Evolutionary conservation across 2,797 vertebrate genomes (phyloP).

Genomic region (Premnoplex brunnescens): DNA sequence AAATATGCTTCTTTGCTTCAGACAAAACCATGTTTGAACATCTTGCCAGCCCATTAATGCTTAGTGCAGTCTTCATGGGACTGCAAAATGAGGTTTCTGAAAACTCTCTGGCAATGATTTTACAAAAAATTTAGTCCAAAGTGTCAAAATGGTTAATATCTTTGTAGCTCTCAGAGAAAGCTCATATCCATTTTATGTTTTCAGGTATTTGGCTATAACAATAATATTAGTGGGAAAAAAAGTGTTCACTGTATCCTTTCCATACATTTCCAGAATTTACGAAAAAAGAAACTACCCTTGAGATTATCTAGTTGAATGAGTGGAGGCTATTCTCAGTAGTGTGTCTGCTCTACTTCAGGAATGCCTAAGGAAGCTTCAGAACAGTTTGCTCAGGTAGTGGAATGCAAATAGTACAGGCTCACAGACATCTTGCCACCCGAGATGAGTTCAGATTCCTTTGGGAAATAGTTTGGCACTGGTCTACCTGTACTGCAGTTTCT

Average conservation of each 20-base stretch:
- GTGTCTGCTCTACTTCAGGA: neutral
- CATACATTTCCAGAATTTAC: neutral
- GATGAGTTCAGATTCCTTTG: neutral
- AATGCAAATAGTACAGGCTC: neutral
- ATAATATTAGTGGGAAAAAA: neutral
- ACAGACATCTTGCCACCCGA: neutral
- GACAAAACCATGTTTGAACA: neutral
- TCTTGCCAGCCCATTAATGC: neutral
- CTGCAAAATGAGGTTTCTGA: neutral
- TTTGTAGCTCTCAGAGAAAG: neutral
- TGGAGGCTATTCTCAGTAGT: neutral
- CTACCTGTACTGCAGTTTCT: neutral
- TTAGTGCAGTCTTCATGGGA: neutral
- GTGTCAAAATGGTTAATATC: neutral
- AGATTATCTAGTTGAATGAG: neutral
- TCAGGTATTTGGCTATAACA: neutral
- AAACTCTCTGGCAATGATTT: neutral
- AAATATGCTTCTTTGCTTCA: neutral
- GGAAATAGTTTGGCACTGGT: neutral
- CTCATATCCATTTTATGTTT: neutral
- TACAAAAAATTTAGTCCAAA: neutral
- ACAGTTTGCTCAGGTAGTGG: neutral
- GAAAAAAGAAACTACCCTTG: neutral
- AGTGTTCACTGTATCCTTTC: neutral
- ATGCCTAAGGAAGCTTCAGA: neutral